These are phyloP conservation scores for Proales similis DNA, from an alignment of 1,140 invertebrate species.

Conservation along the genomic window DNA sequence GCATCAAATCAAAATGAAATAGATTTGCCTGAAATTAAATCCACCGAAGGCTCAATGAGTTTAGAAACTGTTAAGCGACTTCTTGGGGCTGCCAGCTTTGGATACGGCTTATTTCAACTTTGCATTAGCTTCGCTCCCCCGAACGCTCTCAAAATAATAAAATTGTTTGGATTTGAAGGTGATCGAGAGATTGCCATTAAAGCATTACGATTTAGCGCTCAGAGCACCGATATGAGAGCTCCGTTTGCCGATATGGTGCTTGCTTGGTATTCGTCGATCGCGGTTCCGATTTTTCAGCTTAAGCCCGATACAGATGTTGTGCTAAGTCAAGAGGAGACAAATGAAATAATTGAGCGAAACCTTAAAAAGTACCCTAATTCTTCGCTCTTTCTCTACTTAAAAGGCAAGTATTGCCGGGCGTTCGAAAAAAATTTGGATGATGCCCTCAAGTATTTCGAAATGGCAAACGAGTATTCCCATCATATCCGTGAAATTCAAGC, in stretches of 20 bases:
- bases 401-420: slow-evolving; percentile 61
- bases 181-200: slow-evolving; percentile 60
- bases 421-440: slow-evolving; percentile 60
- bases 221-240: slow-evolving; percentile 64
- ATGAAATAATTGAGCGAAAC: slow-evolving; percentile 59
- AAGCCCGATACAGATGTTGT: slow-evolving; percentile 61
- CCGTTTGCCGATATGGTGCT: slow-evolving; percentile 64
- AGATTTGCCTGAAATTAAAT: neutral
- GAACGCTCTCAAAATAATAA: slow-evolving; percentile 61
- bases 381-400: slow-evolving; percentile 65
- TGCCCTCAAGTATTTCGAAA: slow-evolving; percentile 59
- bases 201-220: slow-evolving; percentile 61
- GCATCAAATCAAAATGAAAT: slow-evolving; percentile 9
- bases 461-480: slow-evolving; percentile 59
- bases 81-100: slow-evolving; percentile 65
- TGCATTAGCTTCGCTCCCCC: slow-evolving; percentile 65
- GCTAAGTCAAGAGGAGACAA: slow-evolving; percentile 57
- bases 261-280: slow-evolving; percentile 68
- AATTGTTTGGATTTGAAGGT: slow-evolving; percentile 66
- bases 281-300: slow-evolving; percentile 64
- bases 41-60: slow-evolving; percentile 14
- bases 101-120: slow-evolving; percentile 66
- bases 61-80: slow-evolving; percentile 58
- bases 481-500: slow-evolving; percentile 63
- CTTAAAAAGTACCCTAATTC: slow-evolving; percentile 60